Base-by-base conservation (phyloP, 2,888 invertebrate species). In the Thymelicus acteon region DNA sequence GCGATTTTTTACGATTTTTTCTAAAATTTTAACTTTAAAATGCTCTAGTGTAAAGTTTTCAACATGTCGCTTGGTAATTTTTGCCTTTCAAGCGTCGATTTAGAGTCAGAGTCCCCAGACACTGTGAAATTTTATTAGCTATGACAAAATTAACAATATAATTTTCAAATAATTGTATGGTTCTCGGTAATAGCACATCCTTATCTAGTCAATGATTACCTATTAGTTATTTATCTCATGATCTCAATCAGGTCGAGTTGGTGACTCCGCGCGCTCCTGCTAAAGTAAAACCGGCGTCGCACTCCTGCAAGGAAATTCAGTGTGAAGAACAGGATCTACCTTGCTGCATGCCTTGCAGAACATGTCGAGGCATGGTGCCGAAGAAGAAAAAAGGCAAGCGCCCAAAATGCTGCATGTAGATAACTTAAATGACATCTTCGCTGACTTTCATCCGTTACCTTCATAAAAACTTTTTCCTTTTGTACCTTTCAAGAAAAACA, bases 261-360 rank as follows among this genome's bases (percentile, higher is more conserved):
- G 95, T 95, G 66, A 97, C 97, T 0, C 97, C 97, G 0, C 95
- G 96, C 72, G 95, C 95, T 0, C 95, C 95, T 0, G 94, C 95
- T 0, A 91, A 94, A 44, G 82, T 92, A 24, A 94, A 94, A 12
- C 95, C 95, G 0, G 89, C 95, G 0, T 93, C 95, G 44, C 95
- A 95, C 78, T 95, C 95, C 64, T 96, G 96, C 15, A 93, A 95
- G 15, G 95, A 95, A 76, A 95, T 96, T 19, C 97, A 97, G 81
- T 95, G 95, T 72, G 95, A 95, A 71, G 95, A 95, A n/a, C 91
- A 92, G 0, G 94, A 89, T n/a, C 77, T 92, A 4, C 84, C 87
- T 0, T 90, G 88, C 75, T 89, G 87, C 67, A 49, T 82, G 7
- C 88, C 90, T 0, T 92, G 90, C 74, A 77, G 82, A 13, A 76